Percentiles rank a stretch among this genome's conserved stretches.
These are phyloP conservation scores for Diarsia mendica DNA, from an alignment of 2,888 invertebrate genomes.

Conservation along the genomic window DNA sequence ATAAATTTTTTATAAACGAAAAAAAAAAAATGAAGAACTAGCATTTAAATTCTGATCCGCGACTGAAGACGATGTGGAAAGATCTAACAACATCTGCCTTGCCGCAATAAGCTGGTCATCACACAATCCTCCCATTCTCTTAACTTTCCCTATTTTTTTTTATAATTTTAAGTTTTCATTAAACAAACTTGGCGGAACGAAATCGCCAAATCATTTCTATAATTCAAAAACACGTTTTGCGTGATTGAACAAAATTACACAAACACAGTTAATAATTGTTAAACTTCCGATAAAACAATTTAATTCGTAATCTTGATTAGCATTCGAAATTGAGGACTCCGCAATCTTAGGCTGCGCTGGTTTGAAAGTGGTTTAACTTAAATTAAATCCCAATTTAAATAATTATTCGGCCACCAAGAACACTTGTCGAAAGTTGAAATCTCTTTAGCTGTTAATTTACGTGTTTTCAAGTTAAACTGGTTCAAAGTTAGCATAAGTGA, in stretches of 20 bases:
- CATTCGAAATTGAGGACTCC: slow-evolving; percentile 49
- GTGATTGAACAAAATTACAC: background rate
- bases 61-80: too few species aligned
- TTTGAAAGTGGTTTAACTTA: slow-evolving; percentile 52
- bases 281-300: slow-evolving; percentile 30
- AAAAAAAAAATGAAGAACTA: too few species aligned
- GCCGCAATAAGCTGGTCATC: too few species aligned
- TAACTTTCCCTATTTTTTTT: too few species aligned
- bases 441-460: slow-evolving; percentile 39
- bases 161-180: background rate
- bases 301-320: slow-evolving; percentile 46
- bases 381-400: slow-evolving; percentile 60
- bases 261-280: background rate
- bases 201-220: background rate
- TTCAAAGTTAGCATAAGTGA: slow-evolving; percentile 10
- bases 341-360: slow-evolving; percentile 13
- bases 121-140: too few species aligned
- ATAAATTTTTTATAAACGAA: too few species aligned
- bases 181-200: background rate
- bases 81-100: too few species aligned
- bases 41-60: too few species aligned
- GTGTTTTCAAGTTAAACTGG: slow-evolving; percentile 39
- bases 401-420: slow-evolving; percentile 53
- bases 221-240: background rate
- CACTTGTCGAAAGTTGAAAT: slow-evolving; percentile 49